Base-by-base conservation (phyloP, 2,113 vertebrate species). In the Nothocercus nigrocapillus region DNA sequence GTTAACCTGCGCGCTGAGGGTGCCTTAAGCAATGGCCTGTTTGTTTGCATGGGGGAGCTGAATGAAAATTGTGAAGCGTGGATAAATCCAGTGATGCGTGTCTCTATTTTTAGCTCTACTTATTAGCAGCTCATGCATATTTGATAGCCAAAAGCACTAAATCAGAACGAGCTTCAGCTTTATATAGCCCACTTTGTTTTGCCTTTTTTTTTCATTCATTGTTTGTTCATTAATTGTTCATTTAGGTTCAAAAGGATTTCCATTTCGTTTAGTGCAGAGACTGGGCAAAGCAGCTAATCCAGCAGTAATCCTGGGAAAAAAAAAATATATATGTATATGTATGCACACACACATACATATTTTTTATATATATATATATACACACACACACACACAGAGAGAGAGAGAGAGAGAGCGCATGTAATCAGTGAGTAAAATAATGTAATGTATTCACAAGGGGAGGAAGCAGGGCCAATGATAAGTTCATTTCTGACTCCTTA, bases 81-180 rank as follows among this genome's bases (percentile, higher is more conserved):
- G 77, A 94, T 79, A 94, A 94, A 94, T 72, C 44, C 56, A 63
- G 42, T 61, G 61, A 90, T 68, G 42, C 38, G 32, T 0, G 1
- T 63, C 27, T 89, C 95, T 95, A 88, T 95, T 96, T 97, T 96
- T 96, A 86, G 82, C 73, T 70, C 56, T 69, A 18, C 76, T 88
- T 94, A 89, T 93, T 95, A 95, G 83, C 81, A 95, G 13, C 79
- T 90, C 80, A 90, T 94, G 62, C 83, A 95, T 95, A 93, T 89
- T 94, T 92, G 92, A 90, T 90, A 85, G 69, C 27, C 73, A 69
- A 54, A 95, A 83, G 61, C 68, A 93, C 93, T 90, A 92, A 94
- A 95, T 92, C 47, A 3, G 93, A 95, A 89, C 86, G 81, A 82
- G 44, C 70, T 51, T 90, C 61, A 53, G 90, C 93, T 90, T 64